Conservation (phyloP, 2,888 invertebrate species). For the Standfussiana lucernea region DNA sequence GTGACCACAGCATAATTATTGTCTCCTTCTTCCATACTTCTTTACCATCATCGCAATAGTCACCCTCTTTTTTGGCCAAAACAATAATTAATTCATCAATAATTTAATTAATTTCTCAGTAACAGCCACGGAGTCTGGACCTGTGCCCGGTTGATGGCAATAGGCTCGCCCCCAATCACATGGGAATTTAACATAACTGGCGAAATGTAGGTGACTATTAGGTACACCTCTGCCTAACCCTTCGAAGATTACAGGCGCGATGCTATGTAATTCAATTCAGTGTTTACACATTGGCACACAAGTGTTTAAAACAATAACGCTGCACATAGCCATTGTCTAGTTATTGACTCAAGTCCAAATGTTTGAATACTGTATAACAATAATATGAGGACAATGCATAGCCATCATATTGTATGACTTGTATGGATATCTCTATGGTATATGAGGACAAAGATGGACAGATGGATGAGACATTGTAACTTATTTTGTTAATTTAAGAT, state of each 20-base stretch:
- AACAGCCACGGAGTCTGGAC: too few relatives aligned
- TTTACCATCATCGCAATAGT: too few relatives aligned
- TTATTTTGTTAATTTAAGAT: not conserved
- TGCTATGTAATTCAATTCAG: slow-evolving; percentile 12
- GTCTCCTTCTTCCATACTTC: too few relatives aligned
- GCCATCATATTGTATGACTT: slow-evolving; percentile 1
- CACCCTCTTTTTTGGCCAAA: too few relatives aligned
- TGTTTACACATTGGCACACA: slow-evolving; percentile 35
- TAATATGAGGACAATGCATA: slow-evolving; percentile 39
- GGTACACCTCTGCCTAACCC: not conserved
- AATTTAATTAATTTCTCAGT: too few relatives aligned
- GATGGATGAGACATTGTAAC: not conserved
- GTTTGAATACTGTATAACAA: slow-evolving; percentile 43
- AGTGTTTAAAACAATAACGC: slow-evolving; percentile 51
- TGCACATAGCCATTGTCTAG: slow-evolving; percentile 38
- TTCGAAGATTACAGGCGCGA: not conserved
- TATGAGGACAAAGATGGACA: not conserved
- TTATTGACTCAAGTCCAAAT: slow-evolving; percentile 49
- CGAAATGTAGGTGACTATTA: too few relatives aligned
- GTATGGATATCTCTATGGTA: not conserved
- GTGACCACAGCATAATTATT: too few relatives aligned
- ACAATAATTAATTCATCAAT: too few relatives aligned
- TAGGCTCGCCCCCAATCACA: too few relatives aligned
- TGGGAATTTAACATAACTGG: too few relatives aligned
- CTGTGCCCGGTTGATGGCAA: too few relatives aligned